Conservation (phyloP, 2,888 invertebrate genomes). For the Philereme vetulata region DNA sequence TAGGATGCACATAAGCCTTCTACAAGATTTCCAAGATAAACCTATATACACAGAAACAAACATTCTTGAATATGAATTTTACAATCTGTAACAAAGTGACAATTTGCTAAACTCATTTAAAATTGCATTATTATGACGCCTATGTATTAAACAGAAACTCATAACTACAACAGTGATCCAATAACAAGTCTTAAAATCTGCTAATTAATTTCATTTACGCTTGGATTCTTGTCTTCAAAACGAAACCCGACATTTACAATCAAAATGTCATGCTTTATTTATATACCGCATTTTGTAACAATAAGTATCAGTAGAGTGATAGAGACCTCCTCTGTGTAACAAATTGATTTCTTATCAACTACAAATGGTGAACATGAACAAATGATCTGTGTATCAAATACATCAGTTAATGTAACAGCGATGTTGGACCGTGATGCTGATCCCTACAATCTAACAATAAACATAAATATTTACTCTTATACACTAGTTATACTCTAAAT, state of each 20-base stretch:
- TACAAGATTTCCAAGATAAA: background rate
- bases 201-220: background rate
- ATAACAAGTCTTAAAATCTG: slow-evolving; percentile 1
- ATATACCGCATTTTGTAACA: background rate
- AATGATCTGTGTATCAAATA: slow-evolving; percentile 38
- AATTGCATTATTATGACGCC: slow-evolving; percentile 13
- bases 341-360: slow-evolving; percentile 26
- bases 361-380: slow-evolving; percentile 35
- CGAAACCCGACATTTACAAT: slow-evolving; percentile 9
- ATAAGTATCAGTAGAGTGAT: slow-evolving; percentile 8
- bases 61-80: slow-evolving; percentile 7
- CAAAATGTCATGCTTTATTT: slow-evolving; percentile 2
- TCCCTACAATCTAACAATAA: slow-evolving; percentile 45
- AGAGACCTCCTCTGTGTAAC: slow-evolving; percentile 25
- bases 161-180: slow-evolving; percentile 7
- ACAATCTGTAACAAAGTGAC: slow-evolving; percentile 10
- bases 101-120: slow-evolving; percentile 2
- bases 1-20: slow-evolving; percentile 13
- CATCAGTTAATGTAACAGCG: slow-evolving; percentile 49
- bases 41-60: background rate
- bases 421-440: slow-evolving; percentile 42
- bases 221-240: slow-evolving; percentile 6
- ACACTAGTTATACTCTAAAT: slow-evolving; percentile 41
- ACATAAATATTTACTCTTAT: slow-evolving; percentile 62
- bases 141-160: slow-evolving; percentile 5